A percentile compares a stretch with the other conserved stretches of the same genome.
phyloP scores from a whole-genome alignment of 2,888 invertebrate species.

The Thalpophila matura region DNA sequence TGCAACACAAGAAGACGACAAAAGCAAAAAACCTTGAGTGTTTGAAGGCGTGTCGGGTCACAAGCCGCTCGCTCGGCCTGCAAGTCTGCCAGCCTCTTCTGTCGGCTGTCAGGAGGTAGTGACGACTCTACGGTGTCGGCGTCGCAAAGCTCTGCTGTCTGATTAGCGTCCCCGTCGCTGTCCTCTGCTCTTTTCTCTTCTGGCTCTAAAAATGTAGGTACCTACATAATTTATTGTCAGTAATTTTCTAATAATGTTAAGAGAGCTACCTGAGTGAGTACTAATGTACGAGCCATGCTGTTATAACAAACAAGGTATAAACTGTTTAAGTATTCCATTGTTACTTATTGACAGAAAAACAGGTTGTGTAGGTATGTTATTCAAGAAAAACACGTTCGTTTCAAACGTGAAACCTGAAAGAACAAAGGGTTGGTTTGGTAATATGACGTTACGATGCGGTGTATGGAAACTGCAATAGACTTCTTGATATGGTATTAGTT shows the following conservation, averaged over 20 bases:
- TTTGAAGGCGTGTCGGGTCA: slow-evolving; percentile 94
- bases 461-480: not conserved
- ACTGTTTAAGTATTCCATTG: slow-evolving; percentile 1
- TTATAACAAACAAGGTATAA: slow-evolving; percentile 16
- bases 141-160: slow-evolving; percentile 90
- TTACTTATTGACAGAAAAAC: slow-evolving; percentile 20
- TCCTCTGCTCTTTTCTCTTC: slow-evolving; percentile 88
- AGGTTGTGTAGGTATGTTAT: too few relatives aligned
- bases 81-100: slow-evolving; percentile 92
- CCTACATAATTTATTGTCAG: not conserved
- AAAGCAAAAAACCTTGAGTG: slow-evolving; percentile 87
- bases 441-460: not conserved
- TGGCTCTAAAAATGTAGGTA: slow-evolving; percentile 67
- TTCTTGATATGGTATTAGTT: not conserved
- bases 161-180: slow-evolving; percentile 88
- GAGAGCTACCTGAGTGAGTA: not conserved
- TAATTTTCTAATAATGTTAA: not conserved
- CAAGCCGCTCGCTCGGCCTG: slow-evolving; percentile 95
- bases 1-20: not conserved
- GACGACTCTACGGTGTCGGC: slow-evolving; percentile 93
- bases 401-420: too few relatives aligned
- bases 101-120: slow-evolving; percentile 92
- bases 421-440: too few relatives aligned
- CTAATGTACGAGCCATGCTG: not conserved
- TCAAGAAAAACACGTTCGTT: too few relatives aligned